A percentile compares a stretch with the other conserved stretches of the same genome.
These are phyloP conservation scores for Oscheius sp. DNA, from an alignment of 2,888 invertebrate species.

Conservation along the genomic window DNA sequence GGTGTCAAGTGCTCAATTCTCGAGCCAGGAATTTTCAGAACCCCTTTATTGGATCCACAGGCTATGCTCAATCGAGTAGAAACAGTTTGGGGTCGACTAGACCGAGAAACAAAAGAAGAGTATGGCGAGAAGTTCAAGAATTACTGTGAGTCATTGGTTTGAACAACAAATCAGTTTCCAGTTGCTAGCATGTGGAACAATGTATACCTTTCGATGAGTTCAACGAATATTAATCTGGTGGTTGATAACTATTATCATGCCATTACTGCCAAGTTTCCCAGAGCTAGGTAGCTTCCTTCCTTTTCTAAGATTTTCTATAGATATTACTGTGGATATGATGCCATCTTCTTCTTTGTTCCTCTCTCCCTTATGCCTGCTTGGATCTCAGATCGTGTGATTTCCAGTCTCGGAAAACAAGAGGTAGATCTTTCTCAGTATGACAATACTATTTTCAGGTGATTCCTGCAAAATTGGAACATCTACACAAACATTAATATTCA, in stretches of 20 bases:
- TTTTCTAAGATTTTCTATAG: conserved; percentile 25
- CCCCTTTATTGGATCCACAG: conserved; percentile 50
- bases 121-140: conserved; percentile 63
- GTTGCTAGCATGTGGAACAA: conserved; percentile 56
- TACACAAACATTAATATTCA: not conserved
- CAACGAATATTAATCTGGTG: conserved; percentile 56
- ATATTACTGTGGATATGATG: conserved; percentile 62
- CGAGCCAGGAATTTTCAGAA: conserved; percentile 65
- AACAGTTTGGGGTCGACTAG: conserved; percentile 50
- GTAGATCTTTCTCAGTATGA: conserved; percentile 5
- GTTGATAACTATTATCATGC: conserved; percentile 66
- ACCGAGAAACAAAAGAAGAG: conserved; percentile 48
- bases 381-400: conserved; percentile 46
- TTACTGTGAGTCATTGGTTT: conserved; percentile 43
- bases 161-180: conserved; percentile 27
- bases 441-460: conserved; percentile 1
- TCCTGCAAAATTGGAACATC: conserved; percentile 2
- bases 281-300: conserved; percentile 21
- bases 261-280: conserved; percentile 59
- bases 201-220: conserved; percentile 48
- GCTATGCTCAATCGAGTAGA: conserved; percentile 53
- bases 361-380: conserved; percentile 56
- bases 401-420: conserved; percentile 40
- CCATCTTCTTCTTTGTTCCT: conserved; percentile 60
- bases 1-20: conserved; percentile 56